A percentile compares a stretch with the other conserved stretches of the same genome.
phyloP scores from a whole-genome alignment of 2,797 vertebrate species.

The Pachyuromys duprasi region DNA sequence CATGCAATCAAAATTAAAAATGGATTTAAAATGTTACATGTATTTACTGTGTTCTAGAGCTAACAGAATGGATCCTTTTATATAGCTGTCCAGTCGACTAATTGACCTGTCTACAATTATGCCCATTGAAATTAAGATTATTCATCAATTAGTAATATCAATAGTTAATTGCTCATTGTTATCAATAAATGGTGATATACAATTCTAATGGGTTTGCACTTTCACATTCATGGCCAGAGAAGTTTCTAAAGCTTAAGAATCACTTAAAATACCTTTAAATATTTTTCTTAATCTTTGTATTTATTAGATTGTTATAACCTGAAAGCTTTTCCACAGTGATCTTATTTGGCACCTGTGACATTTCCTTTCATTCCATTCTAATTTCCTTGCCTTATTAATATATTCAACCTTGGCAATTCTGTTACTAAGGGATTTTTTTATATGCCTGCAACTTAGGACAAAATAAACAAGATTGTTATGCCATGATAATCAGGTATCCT shows the following conservation, averaged over 20 bases:
- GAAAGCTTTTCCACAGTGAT: background rate
- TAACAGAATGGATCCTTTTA: background rate
- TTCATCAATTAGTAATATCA: background rate
- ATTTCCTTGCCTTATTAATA: slow-evolving; percentile 3
- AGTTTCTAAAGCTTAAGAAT: slow-evolving; percentile 40
- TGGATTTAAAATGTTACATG: background rate
- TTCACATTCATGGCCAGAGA: slow-evolving; percentile 6
- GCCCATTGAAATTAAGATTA: background rate
- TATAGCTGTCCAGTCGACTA: background rate
- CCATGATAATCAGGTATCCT: background rate
- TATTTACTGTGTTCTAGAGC: slow-evolving; percentile 17
- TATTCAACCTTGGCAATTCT: background rate
- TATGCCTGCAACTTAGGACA: background rate
- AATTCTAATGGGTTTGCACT: background rate
- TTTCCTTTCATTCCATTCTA: slow-evolving; percentile 2
- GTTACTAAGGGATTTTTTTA: background rate
- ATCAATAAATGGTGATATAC: background rate
- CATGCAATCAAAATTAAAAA: slow-evolving; percentile 16
- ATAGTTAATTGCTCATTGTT: background rate
- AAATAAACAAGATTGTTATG: background rate
- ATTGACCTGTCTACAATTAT: background rate
- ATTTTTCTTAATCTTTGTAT: background rate
- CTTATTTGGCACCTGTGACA: background rate
- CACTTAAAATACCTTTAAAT: slow-evolving; percentile 7
- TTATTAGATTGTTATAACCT: background rate